Evolutionary conservation across 2,888 invertebrate species (phyloP).

Genomic region (Pollenia labialis): DNA sequence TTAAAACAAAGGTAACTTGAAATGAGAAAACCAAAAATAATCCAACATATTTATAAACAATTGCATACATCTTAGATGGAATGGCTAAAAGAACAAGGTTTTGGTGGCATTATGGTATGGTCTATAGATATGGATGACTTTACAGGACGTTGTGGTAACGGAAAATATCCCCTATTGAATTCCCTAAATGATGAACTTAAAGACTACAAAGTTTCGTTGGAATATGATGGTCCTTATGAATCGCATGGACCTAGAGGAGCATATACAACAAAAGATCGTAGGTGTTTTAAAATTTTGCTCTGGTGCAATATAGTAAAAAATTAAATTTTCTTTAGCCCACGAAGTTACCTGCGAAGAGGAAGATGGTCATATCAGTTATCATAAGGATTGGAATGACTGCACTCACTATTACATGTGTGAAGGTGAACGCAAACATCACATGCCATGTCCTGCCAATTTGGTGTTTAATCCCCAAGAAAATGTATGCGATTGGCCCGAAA

Average conservation of each 20-base stretch:
- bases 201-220: conserved; percentile 91
- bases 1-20: conserved; percentile 92
- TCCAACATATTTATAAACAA: conserved; percentile 10
- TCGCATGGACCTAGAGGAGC: conserved; percentile 88
- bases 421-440: conserved; percentile 96
- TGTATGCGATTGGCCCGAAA: conserved; percentile 98
- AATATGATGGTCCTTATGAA: conserved; percentile 95
- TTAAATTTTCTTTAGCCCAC: conserved; percentile 87
- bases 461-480: conserved; percentile 97
- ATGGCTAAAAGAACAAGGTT: conserved; percentile 96
- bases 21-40: background rate
- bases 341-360: conserved; percentile 96
- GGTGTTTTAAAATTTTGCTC: conserved; percentile 84
- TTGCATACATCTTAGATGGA: conserved; percentile 88
- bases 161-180: conserved; percentile 94
- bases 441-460: conserved; percentile 96
- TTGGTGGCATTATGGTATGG: conserved; percentile 98
- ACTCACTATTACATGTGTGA: conserved; percentile 98
- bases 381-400: conserved; percentile 94
- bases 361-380: conserved; percentile 97
- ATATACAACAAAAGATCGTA: conserved; percentile 95
- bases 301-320: background rate
- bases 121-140: conserved; percentile 98
- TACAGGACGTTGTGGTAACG: conserved; percentile 94
- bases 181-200: conserved; percentile 94